Base-by-base conservation (phyloP, 2,888 invertebrate species). In the Lasius fuliginosus region DNA sequence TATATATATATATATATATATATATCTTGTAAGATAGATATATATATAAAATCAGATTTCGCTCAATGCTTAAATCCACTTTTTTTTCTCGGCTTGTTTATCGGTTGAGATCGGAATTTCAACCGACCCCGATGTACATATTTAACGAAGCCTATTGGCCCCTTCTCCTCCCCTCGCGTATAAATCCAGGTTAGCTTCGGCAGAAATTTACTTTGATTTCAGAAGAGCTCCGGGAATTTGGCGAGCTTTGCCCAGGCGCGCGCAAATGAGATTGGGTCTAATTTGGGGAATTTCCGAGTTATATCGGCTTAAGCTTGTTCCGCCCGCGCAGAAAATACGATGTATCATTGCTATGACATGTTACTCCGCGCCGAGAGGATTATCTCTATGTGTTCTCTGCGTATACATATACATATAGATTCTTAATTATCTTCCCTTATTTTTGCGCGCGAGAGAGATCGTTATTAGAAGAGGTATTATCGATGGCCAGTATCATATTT, bases 171-270 rank as follows among this genome's bases (percentile, higher is more conserved):
- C 53, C n/a, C 2, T n/a, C 8, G 2, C 71, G 27, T 60, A 69
- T 69, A 79, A 79, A 69, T 79, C 71, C 69, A 36, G 71, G 46
- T 81, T 81, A 71, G 69, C 79, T 60, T 71, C 69, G 60, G 33
- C 79, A 49, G 79, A 71, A 81, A 69, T 81, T 71, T 81, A 81
- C 79, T 81, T 81, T 81, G 79, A 81, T 81, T 81, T 71, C 33
- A 27, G 79, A 81, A 81, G 58, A 81, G 71, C 71, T 60, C 46
- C 71, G 71, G 60, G 79, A 81, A 81, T 81, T 62, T 71, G 60
- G 79, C 46, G 42, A 62, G 12, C 60, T 36, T 33, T 79, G 69
- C 60, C n/a, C 60, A 42, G 42, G 23, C 79, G 60, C 46, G 69
- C 71, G 46, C 40, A 81, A 81, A 81, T 81, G 60, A 81, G 71